Conservation (phyloP, 2,888 invertebrate genomes). For the Therioaphis trifolii region DNA sequence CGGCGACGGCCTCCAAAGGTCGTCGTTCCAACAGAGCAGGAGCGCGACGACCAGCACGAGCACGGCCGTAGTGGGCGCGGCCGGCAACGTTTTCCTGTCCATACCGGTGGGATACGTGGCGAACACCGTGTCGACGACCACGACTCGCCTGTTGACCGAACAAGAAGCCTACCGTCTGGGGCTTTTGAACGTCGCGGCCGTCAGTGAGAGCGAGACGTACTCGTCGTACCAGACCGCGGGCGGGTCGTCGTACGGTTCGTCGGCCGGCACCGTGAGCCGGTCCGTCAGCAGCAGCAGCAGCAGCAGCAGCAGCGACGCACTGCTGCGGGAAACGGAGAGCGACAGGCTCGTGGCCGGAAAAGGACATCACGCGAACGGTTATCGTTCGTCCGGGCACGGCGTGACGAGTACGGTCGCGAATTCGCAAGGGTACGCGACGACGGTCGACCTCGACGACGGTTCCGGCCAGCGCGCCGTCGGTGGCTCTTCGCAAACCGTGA, state of each 20-base stretch:
- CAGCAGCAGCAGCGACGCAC: background rate
- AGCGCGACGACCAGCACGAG: background rate
- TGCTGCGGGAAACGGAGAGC: background rate
- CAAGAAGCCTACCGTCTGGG: constrained; percentile 34
- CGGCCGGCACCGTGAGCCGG: background rate
- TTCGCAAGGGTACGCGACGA: too few species aligned
- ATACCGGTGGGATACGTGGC: constrained; percentile 39
- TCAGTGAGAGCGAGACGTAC: background rate
- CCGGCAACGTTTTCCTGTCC: constrained; percentile 20
- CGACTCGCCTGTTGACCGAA: constrained; percentile 31
- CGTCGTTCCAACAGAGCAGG: background rate
- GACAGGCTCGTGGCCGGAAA: too few species aligned
- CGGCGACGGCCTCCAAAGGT: background rate
- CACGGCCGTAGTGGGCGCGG: background rate
- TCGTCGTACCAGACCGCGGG: background rate
- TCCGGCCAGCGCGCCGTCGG: too few species aligned
- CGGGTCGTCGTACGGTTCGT: background rate
- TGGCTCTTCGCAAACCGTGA: background rate
- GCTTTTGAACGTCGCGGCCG: background rate
- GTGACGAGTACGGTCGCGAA: too few species aligned
- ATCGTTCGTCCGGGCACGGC: background rate
- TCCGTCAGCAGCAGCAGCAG: background rate
- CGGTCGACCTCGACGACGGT: too few species aligned
- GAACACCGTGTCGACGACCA: constrained; percentile 8
- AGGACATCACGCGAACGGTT: background rate